Percentiles rank a stretch among this genome's conserved stretches.
Conservation (phyloP, 2,888 invertebrate species). For the Periphyllus acericola region DNA sequence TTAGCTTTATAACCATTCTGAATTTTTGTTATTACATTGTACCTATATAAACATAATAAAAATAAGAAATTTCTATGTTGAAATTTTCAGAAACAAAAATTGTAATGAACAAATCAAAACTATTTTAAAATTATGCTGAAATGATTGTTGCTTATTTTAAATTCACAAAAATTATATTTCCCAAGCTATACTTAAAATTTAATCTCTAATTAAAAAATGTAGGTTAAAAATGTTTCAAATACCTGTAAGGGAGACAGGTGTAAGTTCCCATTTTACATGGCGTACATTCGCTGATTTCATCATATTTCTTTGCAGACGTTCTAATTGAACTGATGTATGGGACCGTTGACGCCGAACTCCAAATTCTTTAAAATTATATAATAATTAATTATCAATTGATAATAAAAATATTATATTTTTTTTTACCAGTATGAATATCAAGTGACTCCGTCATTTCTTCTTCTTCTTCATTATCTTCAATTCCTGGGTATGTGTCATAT, state of each 20-base stretch:
- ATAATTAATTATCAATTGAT: conserved; percentile 1
- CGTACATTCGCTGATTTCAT: conserved; percentile 82
- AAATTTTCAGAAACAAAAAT: no score
- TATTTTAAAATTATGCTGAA: no score
- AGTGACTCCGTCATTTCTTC: conserved; percentile 81
- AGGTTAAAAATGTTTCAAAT: conserved; percentile 30
- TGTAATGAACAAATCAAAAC: no score
- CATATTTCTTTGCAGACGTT: conserved; percentile 87
- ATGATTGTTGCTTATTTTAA: no score
- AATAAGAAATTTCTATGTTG: no score
- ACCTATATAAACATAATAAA: no score
- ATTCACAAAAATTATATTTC: no score
- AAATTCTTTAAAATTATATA: conserved; percentile 66
- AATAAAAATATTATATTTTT: conserved; percentile 9
- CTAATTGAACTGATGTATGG: conserved; percentile 87
- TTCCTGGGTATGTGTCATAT: conserved; percentile 79
- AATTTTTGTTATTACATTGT: no score
- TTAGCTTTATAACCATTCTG: no score
- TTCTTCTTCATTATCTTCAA: conserved; percentile 81
- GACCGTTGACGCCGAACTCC: conserved; percentile 77
- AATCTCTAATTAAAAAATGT: not conserved
- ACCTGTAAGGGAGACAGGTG: conserved; percentile 69
- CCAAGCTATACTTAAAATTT: not conserved
- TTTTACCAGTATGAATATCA: conserved; percentile 78
- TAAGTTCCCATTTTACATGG: conserved; percentile 78